Evolutionary conservation across 2,797 vertebrate species (phyloP), one percentile per base, ranked within the genome.

Genomic region (Balearica regulorum): DNA sequence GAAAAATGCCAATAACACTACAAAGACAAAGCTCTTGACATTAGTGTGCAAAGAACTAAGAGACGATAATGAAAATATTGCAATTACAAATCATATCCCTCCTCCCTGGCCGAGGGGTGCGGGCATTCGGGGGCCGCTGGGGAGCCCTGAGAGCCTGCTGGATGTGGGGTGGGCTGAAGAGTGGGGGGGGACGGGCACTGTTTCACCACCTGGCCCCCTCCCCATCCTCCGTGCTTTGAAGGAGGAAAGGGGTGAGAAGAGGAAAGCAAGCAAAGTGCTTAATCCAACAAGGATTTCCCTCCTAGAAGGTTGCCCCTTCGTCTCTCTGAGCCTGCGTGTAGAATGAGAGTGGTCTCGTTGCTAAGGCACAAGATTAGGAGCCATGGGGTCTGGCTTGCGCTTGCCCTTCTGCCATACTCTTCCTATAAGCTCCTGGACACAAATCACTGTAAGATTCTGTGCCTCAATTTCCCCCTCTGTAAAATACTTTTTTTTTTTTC

Each of bases 1-100:
- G 98, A 98, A 98, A 98, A 98, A 98, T 98, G 98, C 98, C 98
- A 98, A 98, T 98, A 98, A 98, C 97, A 98, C 98, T 98, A 98
- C 98, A 98, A 98, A 98, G 98, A 98, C 96, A 97, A 98, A 98
- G 98, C 98, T 98, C 98, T 98, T 98, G 98, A 98, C 98, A 98
- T 98, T 97, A 98, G 97, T 95, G 97, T 97, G 97, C 97, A 91
- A 97, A 97, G 98, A 98, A 98, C 98, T 98, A 97, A 98, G 97
- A 97, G 97, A 97, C 83, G 18, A 96, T 98, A 98, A 98, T 98
- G 98, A 98, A 98, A 98, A 98, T 97, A 97, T 97, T 97, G 97
- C 97, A 98, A 98, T 98, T 98, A 98, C 97, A 98, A 98, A 98
- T 97, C 96, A 94, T 95, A 71, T 43, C 95, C 94, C 96, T 97